These are phyloP conservation scores for Marronus borbonicus DNA, from an alignment of 2,888 invertebrate genomes.

Conservation along the genomic window DNA sequence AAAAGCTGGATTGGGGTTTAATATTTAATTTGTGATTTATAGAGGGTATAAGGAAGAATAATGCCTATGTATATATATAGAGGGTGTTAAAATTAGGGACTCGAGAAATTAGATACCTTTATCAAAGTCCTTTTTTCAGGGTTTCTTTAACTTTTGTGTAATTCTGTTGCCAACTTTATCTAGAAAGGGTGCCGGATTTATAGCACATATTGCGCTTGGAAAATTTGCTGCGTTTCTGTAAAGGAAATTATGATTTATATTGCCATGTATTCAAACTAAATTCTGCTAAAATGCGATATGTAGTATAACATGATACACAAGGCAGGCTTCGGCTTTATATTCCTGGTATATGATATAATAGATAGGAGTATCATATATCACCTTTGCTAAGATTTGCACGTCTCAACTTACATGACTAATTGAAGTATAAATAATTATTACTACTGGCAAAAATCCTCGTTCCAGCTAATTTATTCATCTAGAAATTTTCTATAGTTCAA, in stretches of 20 bases:
- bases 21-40: constrained; percentile 45
- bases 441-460: too few relatives aligned
- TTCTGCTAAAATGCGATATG: background rate
- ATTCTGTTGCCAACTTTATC: too few relatives aligned
- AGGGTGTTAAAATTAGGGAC: constrained; percentile 37
- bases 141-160: background rate
- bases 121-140: background rate
- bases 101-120: constrained; percentile 31
- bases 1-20: constrained; percentile 39
- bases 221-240: too few relatives aligned
- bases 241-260: constrained; percentile 12
- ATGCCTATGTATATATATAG: constrained; percentile 30
- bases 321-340: background rate
- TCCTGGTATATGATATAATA: background rate
- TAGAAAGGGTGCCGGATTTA: background rate
- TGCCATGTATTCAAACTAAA: background rate
- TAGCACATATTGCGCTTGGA: too few relatives aligned
- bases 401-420: background rate
- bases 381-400: background rate
- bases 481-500: too few relatives aligned
- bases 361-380: background rate
- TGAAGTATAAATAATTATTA: background rate
- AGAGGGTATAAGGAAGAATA: constrained; percentile 37
- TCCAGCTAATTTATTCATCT: too few relatives aligned
- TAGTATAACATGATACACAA: too few relatives aligned